Evolutionary conservation across 2,797 vertebrate species (phyloP).

Genomic region (Austrolebias charrua): DNA sequence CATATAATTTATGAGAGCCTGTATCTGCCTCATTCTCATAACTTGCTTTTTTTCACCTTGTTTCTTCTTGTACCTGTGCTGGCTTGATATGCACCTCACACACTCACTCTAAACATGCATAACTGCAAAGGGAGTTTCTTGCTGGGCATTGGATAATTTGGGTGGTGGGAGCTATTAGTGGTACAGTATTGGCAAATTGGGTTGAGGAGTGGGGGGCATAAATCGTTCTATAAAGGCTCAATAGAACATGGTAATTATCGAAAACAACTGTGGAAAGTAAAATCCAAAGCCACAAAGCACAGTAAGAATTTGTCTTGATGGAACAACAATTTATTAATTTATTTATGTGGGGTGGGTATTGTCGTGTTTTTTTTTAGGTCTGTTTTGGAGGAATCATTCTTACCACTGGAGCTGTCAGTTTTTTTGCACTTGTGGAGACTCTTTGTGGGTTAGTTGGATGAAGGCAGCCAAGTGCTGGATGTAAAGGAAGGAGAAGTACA

Average conservation of each 20-base stretch:
- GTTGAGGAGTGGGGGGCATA: conserved; percentile 62
- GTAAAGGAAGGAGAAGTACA: conserved; percentile 55
- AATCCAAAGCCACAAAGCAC: conserved; percentile 56
- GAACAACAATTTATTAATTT: conserved; percentile 45
- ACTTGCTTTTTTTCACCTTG: conserved; percentile 78
- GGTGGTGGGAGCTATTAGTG: conserved; percentile 56
- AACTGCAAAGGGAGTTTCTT: conserved; percentile 69
- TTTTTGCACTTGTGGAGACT: conserved; percentile 63
- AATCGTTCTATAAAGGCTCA: conserved; percentile 72
- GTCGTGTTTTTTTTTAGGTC: conserved; percentile 50
- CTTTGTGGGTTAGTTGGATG: conserved; percentile 67
- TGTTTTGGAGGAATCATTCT: conserved; percentile 48
- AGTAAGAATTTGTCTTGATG: conserved; percentile 52
- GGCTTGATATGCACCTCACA: conserved; percentile 67
- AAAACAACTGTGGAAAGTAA: conserved; percentile 72
- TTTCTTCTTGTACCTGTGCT: conserved; percentile 73
- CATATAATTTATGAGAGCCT: conserved; percentile 97
- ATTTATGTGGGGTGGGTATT: conserved; percentile 11
- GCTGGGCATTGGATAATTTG: conserved; percentile 66
- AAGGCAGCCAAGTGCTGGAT: conserved; percentile 58
- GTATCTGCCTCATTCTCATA: conserved; percentile 91
- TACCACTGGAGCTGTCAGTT: conserved; percentile 61
- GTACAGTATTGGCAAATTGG: conserved; percentile 58
- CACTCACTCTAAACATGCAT: conserved; percentile 71
- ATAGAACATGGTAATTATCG: conserved; percentile 72